Evolutionary conservation across 2,888 invertebrate species (phyloP), one percentile per base, ranked within the genome.

Genomic region (Drosophila nigricruria): DNA sequence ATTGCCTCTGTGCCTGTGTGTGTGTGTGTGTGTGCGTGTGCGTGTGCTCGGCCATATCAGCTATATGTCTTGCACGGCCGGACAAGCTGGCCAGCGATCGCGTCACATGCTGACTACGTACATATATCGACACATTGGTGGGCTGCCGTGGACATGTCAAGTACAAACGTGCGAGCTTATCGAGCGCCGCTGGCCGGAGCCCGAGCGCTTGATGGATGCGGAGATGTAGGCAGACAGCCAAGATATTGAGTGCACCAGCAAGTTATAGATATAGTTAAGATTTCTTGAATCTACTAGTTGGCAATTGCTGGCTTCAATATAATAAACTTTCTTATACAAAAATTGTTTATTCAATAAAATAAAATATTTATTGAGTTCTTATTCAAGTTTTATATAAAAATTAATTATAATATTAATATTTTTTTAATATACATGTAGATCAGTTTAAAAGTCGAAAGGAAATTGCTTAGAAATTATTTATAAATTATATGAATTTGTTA

Each of bases 111-210:
- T 3, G 8, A n/a, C 30, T 25, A 16, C 36, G 23, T 12, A 52
- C 20, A 32, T 16, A 34, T 40, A 12, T 50, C 34, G 50, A 52
- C 43, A 70, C 50, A 73, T 53, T 69, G 72, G 62, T 58, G 77
- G 68, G 60, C 72, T 81, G 75, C 73, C 71, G 71, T 70, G 82
- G 71, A 75, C 82, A 84, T 87, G 74, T 87, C 81, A 78, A 66
- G 70, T 64, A 73, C 73, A 71, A 73, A 71, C 70, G 67, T 70
- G 78, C 50, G 14, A 12, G 50, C 82, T 82, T 82, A 82, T 82
- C 82, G 50, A 32, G 25, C 12, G 54, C 32, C 59, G 18, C 9
- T 18, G 25, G 47, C 59, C 58, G 12, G n/a, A n/a, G 1, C 59
- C 58, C n/a, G n/a, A n/a, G 1, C 47, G 12, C 47, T 52, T 65